phyloP scores from a whole-genome alignment of 2,797 vertebrate genomes.

The Pangasius macronema region DNA sequence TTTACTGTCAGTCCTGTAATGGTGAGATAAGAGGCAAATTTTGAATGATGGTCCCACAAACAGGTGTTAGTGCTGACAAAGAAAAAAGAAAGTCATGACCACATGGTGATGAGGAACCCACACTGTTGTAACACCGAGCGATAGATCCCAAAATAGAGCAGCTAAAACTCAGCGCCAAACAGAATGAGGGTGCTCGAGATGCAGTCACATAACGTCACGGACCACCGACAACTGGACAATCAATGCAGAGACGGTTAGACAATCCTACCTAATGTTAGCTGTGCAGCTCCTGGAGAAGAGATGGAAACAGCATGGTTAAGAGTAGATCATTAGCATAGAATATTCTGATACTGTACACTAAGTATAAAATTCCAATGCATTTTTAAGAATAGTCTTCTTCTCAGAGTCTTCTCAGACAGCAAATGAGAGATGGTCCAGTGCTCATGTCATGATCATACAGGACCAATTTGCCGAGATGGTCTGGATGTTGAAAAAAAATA shows the following conservation, averaged over 20 bases:
- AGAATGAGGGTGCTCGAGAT: slow-evolving; percentile 66
- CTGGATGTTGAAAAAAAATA: not conserved
- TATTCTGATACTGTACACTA: not conserved
- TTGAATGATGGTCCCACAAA: slow-evolving; percentile 59
- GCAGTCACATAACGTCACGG: slow-evolving; percentile 69
- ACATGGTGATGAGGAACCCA: slow-evolving; percentile 70
- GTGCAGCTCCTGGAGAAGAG: slow-evolving; percentile 91
- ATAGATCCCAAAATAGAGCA: slow-evolving; percentile 52
- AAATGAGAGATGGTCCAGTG: not conserved
- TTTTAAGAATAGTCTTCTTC: no score
- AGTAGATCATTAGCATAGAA: slow-evolving; percentile 41
- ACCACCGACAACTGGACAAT: slow-evolving; percentile 69
- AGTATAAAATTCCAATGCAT: not conserved
- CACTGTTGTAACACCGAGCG: slow-evolving; percentile 56
- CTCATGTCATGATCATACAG: not conserved
- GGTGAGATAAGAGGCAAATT: slow-evolving; percentile 35
- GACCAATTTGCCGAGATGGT: not conserved
- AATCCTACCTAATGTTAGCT: slow-evolving; percentile 96
- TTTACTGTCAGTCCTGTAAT: slow-evolving; percentile 33
- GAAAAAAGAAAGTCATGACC: slow-evolving; percentile 60
- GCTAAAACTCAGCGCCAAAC: slow-evolving; percentile 47
- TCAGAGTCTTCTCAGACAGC: not conserved
- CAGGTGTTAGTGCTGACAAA: slow-evolving; percentile 59
- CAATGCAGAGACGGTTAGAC: slow-evolving; percentile 70
- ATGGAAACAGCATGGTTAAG: slow-evolving; percentile 75